These are phyloP conservation scores for Tetranychus cinnabarinus DNA, from an alignment of 1,140 invertebrate genomes.

Conservation along the genomic window DNA sequence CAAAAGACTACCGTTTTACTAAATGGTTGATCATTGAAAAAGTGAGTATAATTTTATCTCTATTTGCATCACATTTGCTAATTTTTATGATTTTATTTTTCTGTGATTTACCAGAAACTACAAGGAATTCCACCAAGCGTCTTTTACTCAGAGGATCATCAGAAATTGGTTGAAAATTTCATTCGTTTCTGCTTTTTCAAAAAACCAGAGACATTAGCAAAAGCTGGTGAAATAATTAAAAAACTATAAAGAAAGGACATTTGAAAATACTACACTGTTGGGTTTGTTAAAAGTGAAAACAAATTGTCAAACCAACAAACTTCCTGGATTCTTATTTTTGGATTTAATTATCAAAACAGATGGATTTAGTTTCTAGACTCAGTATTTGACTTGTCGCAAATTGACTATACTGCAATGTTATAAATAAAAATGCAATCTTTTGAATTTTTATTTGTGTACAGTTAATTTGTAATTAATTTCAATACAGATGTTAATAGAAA, in stretches of 20 bases:
- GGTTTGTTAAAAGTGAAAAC: no score
- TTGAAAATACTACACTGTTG: no score
- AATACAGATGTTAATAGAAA: no score
- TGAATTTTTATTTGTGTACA: no score
- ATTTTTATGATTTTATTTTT: not conserved
- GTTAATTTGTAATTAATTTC: no score
- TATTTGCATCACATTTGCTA: not conserved
- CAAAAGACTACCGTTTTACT: constrained; percentile 5
- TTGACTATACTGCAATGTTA: no score
- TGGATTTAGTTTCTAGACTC: no score
- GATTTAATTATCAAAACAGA: no score
- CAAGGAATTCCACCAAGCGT: constrained; percentile 78
- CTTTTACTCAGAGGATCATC: constrained; percentile 63
- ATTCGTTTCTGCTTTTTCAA: constrained; percentile 81
- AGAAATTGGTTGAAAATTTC: constrained; percentile 57
- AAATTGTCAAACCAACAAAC: no score
- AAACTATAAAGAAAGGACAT: not conserved
- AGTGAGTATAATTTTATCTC: constrained; percentile 24
- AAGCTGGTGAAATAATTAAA: not conserved
- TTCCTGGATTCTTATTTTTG: no score
- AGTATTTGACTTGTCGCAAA: no score
- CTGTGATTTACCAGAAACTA: constrained; percentile 30
- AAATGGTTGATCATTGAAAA: constrained; percentile 18
- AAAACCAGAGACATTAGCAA: constrained; percentile 13
- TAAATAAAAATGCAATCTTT: no score